A percentile compares a stretch with the other conserved stretches of the same genome.
phyloP scores from a whole-genome alignment of 2,888 invertebrate genomes.

The Hydriomena furcata region DNA sequence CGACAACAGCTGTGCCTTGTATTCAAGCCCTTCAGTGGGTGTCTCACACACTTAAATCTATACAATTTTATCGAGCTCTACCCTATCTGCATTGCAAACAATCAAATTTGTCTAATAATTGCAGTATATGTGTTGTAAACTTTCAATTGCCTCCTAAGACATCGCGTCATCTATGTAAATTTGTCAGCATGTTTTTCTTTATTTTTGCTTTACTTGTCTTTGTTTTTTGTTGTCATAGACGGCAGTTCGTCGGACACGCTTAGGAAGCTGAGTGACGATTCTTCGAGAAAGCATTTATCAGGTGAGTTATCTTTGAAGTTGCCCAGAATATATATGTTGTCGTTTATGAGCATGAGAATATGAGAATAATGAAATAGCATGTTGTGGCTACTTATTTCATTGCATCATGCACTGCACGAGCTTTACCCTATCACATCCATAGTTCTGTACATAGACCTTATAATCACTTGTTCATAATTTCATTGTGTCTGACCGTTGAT shows the following conservation, averaged over 20 bases:
- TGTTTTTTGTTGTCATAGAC: slow-evolving; percentile 80
- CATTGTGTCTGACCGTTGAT: slow-evolving; percentile 45
- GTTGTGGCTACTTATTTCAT: slow-evolving; percentile 48
- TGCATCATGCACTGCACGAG: slow-evolving; percentile 33
- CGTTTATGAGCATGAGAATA: slow-evolving; percentile 58
- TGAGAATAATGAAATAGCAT: slow-evolving; percentile 58
- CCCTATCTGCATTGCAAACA: slow-evolving; percentile 37
- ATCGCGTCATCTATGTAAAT: slow-evolving; percentile 44
- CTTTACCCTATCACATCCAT: slow-evolving; percentile 36
- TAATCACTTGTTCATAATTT: slow-evolving; percentile 49
- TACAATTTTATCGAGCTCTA: slow-evolving; percentile 54
- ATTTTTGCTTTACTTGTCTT: slow-evolving; percentile 76
- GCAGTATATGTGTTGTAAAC: slow-evolving; percentile 43
- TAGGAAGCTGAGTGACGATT: slow-evolving; percentile 80
- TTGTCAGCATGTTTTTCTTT: slow-evolving; percentile 67
- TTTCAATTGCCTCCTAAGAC: slow-evolving; percentile 40
- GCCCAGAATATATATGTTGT: slow-evolving; percentile 6
- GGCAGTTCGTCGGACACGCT: slow-evolving; percentile 76
- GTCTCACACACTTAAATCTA: slow-evolving; percentile 44
- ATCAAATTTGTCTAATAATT: slow-evolving; percentile 43
- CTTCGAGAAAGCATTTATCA: slow-evolving; percentile 81
- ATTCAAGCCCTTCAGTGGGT: slow-evolving; percentile 47
- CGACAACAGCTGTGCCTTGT: slow-evolving; percentile 52
- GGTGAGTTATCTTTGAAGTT: slow-evolving; percentile 56
- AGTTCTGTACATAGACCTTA: slow-evolving; percentile 48